A percentile compares a stretch with the other conserved stretches of the same genome.
These are phyloP conservation scores for Achlya flavicornis DNA, from an alignment of 2,888 invertebrate genomes.

Conservation along the genomic window DNA sequence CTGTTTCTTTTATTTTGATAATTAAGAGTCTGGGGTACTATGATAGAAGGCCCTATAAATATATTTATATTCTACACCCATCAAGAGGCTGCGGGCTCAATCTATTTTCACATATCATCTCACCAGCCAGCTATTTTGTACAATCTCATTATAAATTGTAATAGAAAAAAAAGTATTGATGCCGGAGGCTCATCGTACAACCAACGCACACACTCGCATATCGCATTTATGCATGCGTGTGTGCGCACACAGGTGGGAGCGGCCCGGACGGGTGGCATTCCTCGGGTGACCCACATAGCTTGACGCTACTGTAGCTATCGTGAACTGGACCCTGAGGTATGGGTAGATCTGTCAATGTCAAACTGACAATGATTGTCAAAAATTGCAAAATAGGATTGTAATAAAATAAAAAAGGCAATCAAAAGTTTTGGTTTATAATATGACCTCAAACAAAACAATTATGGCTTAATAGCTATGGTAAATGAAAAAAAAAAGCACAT, in stretches of 20 bases:
- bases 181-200: conserved; percentile 20
- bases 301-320: conserved; percentile 34
- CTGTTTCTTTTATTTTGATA: too few species aligned
- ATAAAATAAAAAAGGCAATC: too few species aligned
- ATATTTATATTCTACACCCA: neutral
- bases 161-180: conserved; percentile 16
- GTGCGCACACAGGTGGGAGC: conserved; percentile 68
- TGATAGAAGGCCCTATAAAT: neutral
- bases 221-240: conserved; percentile 22
- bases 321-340: conserved; percentile 30
- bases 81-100: neutral
- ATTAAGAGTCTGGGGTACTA: too few species aligned
- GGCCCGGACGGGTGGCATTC: conserved; percentile 77
- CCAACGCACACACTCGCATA: conserved; percentile 28
- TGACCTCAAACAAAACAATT: too few species aligned
- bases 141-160: conserved; percentile 4
- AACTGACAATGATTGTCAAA: neutral
- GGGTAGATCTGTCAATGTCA: conserved; percentile 2
- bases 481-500: too few species aligned
- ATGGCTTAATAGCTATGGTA: too few species aligned
- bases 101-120: conserved; percentile 9
- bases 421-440: too few species aligned
- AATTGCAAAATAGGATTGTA: neutral
- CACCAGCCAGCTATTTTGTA: conserved; percentile 8
- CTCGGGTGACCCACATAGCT: conserved; percentile 77